Base-by-base conservation (phyloP, 1,140 invertebrate genomes). In the Oryctes rhinoceros region DNA sequence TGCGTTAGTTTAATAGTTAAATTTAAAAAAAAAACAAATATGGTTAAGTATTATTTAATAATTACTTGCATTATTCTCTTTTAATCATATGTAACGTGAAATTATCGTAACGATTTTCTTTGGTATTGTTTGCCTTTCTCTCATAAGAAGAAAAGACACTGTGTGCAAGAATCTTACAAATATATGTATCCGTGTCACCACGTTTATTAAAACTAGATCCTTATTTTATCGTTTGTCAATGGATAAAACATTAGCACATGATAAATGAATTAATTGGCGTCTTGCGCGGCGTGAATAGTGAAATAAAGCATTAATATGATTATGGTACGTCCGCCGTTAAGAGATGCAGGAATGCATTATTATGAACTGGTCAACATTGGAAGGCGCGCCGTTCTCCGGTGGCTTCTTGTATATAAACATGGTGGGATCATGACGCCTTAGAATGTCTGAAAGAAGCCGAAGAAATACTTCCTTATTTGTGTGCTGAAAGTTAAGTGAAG, bases 281-380 rank as follows among this genome's bases (percentile, higher is more conserved):
- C 75, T 35, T 35, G 37, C 1, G 37, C 35, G 47, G 75, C 47
- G 75, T 18, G 75, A 76, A 76, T 39, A 49, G 37, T 76, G 47
- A 49, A 44, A 76, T 76, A 76, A 76, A 76, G 9, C 75, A 76
- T 76, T 76, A 76, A 76, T 76, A 76, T 76, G 75, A 76, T 76
- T 76, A 76, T 76, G 47, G 75, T 37, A 76, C 11, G 37, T 0
- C 35, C 15, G 65, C 65, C 75, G 75, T 49, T 76, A 47, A 76
- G 39, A 76, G 75, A 76, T 76, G 75, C 75, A 76, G 75, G 75
- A 76, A 76, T 76, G 75, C 75, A 76, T 76, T 48, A 76, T 76
- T 76, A 76, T 48, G 75, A 76, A 76, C 75, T 76, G 47, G 75
- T 76, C 75, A 76, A 76, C 75, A 76, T 76, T 76, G 75, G 75